Percentiles rank a stretch among this genome's conserved stretches.
phyloP scores from a whole-genome alignment of 2,888 invertebrate genomes.

The Sphaerophoria taeniata region DNA sequence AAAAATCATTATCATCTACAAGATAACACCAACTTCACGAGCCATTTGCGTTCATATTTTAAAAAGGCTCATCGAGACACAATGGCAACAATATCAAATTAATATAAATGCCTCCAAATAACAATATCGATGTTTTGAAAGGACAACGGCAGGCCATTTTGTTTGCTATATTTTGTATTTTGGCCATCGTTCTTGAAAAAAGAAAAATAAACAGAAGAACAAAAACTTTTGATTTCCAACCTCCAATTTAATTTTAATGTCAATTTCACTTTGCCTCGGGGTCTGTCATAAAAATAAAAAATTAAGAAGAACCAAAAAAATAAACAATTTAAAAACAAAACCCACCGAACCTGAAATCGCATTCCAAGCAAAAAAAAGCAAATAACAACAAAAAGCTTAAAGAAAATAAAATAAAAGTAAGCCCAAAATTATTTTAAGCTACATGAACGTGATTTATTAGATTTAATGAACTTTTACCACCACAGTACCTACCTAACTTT shows the following conservation, averaged over 20 bases:
- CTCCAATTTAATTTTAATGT: slow-evolving; percentile 21
- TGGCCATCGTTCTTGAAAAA: neutral
- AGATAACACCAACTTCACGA: too few species aligned
- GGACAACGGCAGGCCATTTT: neutral
- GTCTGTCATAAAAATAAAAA: slow-evolving; percentile 32
- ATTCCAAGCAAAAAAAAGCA: too few species aligned
- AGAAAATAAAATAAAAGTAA: slow-evolving; percentile 54
- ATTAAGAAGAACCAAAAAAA: neutral
- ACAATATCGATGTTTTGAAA: neutral
- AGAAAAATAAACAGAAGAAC: too few species aligned
- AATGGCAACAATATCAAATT: neutral
- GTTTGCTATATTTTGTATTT: neutral
- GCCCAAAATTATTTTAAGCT: slow-evolving; percentile 63
- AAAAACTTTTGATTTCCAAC: slow-evolving; percentile 19
- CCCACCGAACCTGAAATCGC: neutral
- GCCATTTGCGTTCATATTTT: too few species aligned
- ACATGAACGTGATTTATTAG: slow-evolving; percentile 71
- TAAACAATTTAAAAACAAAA: neutral
- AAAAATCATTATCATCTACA: too few species aligned
- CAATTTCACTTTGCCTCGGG: slow-evolving; percentile 37
- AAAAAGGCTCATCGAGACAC: too few species aligned
- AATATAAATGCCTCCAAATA: slow-evolving; percentile 26
- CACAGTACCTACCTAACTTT: slow-evolving; percentile 47
- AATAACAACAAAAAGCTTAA: neutral
- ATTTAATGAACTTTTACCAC: slow-evolving; percentile 70